Conservation (phyloP, 2,888 invertebrate genomes). For the Parelbella ahira region DNA sequence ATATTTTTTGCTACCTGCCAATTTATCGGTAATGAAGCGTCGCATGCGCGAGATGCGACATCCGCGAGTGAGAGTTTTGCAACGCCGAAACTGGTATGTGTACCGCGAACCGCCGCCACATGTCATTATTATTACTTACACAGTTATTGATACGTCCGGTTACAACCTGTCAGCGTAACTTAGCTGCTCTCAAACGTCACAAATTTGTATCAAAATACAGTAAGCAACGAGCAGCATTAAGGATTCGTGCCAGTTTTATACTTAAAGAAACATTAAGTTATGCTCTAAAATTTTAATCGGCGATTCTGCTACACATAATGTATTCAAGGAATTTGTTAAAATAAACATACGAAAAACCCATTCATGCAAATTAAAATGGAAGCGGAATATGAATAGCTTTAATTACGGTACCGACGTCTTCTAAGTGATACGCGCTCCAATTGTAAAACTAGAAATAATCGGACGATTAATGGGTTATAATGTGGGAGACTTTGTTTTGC, state of each 20-base stretch:
- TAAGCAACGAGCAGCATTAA: too few relatives aligned
- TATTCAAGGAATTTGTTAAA: constrained; percentile 8
- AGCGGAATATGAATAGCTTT: constrained; percentile 4
- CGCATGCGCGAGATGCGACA: constrained; percentile 68
- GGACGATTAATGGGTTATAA: constrained; percentile 10
- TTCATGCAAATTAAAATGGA: constrained; percentile 4
- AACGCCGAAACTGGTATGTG: constrained; percentile 74
- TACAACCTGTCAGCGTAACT: constrained; percentile 52
- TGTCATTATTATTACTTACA: constrained; percentile 59
- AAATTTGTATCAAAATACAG: too few relatives aligned
- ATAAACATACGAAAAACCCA: constrained; percentile 6
- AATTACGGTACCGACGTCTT: not conserved
- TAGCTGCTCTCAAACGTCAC: too few relatives aligned
- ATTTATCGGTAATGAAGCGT: constrained; percentile 68
- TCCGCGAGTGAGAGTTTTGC: constrained; percentile 77
- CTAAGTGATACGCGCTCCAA: too few relatives aligned
- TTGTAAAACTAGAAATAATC: too few relatives aligned
- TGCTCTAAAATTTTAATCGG: too few relatives aligned
- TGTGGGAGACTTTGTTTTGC: not conserved
- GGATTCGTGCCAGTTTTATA: too few relatives aligned
- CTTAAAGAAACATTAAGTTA: too few relatives aligned
- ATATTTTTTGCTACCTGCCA: constrained; percentile 71
- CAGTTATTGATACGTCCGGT: constrained; percentile 67
- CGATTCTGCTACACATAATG: not conserved
- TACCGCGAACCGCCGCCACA: constrained; percentile 50